phyloP scores from a whole-genome alignment of 2,888 invertebrate species.

The Andrena bicolor region DNA sequence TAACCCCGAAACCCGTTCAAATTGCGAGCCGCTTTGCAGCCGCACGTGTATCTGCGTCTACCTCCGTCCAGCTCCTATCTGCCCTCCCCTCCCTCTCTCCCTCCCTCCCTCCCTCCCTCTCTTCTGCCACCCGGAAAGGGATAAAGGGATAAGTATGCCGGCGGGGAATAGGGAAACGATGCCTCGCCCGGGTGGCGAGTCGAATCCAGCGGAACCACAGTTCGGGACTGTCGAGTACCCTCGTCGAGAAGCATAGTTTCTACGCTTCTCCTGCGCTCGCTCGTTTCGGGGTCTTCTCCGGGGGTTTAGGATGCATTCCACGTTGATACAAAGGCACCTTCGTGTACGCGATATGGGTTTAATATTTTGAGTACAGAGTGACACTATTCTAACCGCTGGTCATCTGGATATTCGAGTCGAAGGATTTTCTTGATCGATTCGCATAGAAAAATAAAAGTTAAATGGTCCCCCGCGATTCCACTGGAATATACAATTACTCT shows the following conservation, averaged over 20 bases:
- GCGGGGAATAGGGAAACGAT: constrained; percentile 37
- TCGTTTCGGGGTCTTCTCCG: too few species aligned
- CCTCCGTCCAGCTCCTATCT: constrained; percentile 19
- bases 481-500: constrained; percentile 47
- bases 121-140: constrained; percentile 62
- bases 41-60: constrained; percentile 53
- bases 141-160: constrained; percentile 23
- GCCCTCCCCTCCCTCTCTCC: constrained; percentile 3
- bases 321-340: too few species aligned
- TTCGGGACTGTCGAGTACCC: too few species aligned
- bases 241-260: too few species aligned
- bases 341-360: too few species aligned
- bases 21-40: constrained; percentile 68
- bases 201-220: background rate
- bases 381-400: too few species aligned
- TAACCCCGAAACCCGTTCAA: constrained; percentile 77
- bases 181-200: background rate
- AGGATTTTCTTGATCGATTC: constrained; percentile 45
- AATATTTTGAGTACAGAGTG: too few species aligned
- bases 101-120: constrained; percentile 10
- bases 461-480: constrained; percentile 37
- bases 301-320: too few species aligned
- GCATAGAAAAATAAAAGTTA: constrained; percentile 23
- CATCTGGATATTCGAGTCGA: constrained; percentile 1
- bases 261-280: too few species aligned